Base-by-base conservation (phyloP, 2,113 vertebrate species). In the Porphyrio hochstetteri region DNA sequence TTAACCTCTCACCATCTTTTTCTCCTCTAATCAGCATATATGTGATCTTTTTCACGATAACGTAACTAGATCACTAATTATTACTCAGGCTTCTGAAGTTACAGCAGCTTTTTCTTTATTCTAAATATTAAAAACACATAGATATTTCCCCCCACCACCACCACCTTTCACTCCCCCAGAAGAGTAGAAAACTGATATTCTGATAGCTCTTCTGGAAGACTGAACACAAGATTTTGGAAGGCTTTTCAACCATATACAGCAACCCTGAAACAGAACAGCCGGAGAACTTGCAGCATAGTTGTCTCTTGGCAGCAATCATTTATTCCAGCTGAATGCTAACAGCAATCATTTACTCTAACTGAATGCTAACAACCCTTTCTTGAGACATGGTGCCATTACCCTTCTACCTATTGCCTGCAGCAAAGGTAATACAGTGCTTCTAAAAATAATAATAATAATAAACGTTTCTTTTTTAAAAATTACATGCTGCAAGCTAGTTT, bases 311-410 rank as follows among this genome's bases (percentile, higher is more conserved):
- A 87, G 83, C 15, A 81, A 93, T 81, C 16, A 81, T 85, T 96
- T 90, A 91, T 91, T 95, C 57, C 82, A 87, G 83, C 76, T 91
- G 81, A 93, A 96, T 78, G 67, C 64, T 92, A 87, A 82, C 64
- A 96, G 48, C 55, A 91, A 82, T 79, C 81, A 89, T 85, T 96
- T 88, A 69, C 89, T 88, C 75, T 42, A 75, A 79, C 82, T 72
- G 83, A 92, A 93, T 83, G 77, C 81, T 94, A 86, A 93, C 65
- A 88, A 75, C 60, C 18, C 52, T 85, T 95, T 64, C 56, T n/a
- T 35, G 61, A 88, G 63, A 71, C 50, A 78, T 13, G 19, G n/a
- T 10, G 50, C 20, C 68, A 59, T 85, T 85, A 91, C 59, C 59
- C 55, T 89, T 88, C 81, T 69, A 83, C 65, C 79, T 64, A 89